Conservation (phyloP, 2,113 vertebrate species). For the Nanorana parkeri region DNA sequence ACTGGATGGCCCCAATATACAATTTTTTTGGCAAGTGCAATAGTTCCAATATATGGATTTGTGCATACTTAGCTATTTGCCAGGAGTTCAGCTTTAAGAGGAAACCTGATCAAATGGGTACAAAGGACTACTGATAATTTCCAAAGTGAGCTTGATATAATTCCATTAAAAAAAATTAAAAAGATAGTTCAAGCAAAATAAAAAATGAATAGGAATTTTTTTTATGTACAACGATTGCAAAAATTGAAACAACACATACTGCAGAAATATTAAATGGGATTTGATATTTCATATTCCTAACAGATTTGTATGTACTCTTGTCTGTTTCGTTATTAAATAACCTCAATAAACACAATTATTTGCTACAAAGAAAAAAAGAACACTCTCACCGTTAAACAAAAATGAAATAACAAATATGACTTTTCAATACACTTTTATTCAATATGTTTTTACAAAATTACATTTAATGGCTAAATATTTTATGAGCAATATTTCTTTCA, state of each 20-base stretch:
- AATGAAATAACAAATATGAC: slow-evolving; percentile 50
- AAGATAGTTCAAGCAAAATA: neutral
- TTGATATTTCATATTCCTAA: slow-evolving; percentile 14
- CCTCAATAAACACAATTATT: slow-evolving; percentile 50
- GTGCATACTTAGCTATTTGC: too few relatives aligned
- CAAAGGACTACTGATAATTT: neutral
- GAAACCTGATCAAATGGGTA: too few relatives aligned
- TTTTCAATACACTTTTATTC: slow-evolving; percentile 52
- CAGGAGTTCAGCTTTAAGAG: too few relatives aligned
- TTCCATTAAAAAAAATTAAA: neutral
- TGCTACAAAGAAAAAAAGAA: slow-evolving; percentile 22
- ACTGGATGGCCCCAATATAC: too few relatives aligned
- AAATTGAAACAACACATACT: neutral
- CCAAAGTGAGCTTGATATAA: neutral
- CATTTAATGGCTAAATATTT: slow-evolving; percentile 52
- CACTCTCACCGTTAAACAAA: slow-evolving; percentile 45
- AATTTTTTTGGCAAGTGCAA: too few relatives aligned
- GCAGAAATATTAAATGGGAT: slow-evolving; percentile 26
- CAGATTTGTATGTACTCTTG: slow-evolving; percentile 31
- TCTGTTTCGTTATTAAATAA: slow-evolving; percentile 51
- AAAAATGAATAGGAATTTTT: neutral
- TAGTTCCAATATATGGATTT: too few relatives aligned
- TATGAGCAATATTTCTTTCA: slow-evolving; percentile 52
- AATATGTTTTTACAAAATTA: slow-evolving; percentile 50
- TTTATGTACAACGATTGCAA: neutral